Conservation (phyloP, 2,888 invertebrate species). For the Dascillus cervinus region DNA sequence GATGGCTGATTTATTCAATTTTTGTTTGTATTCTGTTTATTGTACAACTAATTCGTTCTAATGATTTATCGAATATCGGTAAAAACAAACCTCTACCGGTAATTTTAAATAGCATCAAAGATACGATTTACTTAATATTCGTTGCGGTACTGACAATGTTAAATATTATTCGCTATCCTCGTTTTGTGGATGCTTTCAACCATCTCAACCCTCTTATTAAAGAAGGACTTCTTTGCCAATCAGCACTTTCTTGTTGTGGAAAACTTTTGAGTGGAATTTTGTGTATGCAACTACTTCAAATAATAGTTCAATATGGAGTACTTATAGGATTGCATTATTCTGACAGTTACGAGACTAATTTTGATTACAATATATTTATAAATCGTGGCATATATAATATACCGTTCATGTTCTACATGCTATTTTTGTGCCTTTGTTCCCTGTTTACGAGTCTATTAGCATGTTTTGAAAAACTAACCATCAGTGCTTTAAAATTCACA, state of each 20-base stretch:
- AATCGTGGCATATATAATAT: conserved; percentile 30
- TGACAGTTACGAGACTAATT: conserved; percentile 24
- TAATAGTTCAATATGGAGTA: conserved; percentile 23
- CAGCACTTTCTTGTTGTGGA: conserved; percentile 23
- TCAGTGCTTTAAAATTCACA: conserved; percentile 30
- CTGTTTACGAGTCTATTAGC: conserved; percentile 29
- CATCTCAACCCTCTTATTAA: conserved; percentile 23
- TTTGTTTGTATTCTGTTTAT: conserved; percentile 20
- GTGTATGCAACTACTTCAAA: conserved; percentile 14
- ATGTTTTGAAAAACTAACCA: conserved; percentile 37
- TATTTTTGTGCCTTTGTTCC: conserved; percentile 26
- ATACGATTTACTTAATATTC: conserved; percentile 30
- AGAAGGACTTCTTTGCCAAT: conserved; percentile 32
- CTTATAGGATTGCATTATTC: conserved; percentile 27
- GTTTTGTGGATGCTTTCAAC: conserved; percentile 30
- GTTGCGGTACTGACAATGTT: conserved; percentile 25
- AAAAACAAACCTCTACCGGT: conserved; percentile 28
- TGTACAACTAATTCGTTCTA: conserved; percentile 22
- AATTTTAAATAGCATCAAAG: conserved; percentile 30
- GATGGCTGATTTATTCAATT: conserved; percentile 29
- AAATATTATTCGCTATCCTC: conserved; percentile 25
- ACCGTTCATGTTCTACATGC: conserved; percentile 31
- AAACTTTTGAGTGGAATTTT: conserved; percentile 26
- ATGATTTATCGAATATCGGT: conserved; percentile 24
- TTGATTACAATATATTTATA: conserved; percentile 25